These are phyloP conservation scores for Drosophila prolongata DNA, from an alignment of 2,888 invertebrate genomes.

Conservation along the genomic window DNA sequence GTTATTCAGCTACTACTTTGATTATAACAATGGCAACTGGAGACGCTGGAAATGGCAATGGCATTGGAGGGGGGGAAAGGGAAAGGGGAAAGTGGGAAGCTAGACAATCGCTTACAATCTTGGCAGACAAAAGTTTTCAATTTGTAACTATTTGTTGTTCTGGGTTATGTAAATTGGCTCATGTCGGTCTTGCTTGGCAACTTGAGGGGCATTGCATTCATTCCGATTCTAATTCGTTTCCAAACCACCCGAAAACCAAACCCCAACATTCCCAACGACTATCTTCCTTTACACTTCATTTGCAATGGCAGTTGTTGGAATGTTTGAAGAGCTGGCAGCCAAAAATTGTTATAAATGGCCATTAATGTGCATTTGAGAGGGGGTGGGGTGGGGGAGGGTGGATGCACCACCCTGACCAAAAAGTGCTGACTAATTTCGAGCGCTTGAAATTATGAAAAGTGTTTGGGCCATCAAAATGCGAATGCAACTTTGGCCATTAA, in stretches of 20 bases:
- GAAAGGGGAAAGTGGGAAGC: constrained; percentile 3
- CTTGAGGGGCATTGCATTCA: constrained; percentile 65
- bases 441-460: constrained; percentile 60
- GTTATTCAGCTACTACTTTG: constrained; percentile 72
- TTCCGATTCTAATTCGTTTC: constrained; percentile 24
- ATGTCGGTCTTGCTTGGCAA: constrained; percentile 52
- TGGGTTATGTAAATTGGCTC: constrained; percentile 77
- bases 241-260: not conserved
- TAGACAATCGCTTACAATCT: constrained; percentile 78
- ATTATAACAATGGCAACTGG: constrained; percentile 70
- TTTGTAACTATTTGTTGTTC: constrained; percentile 79
- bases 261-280: constrained; percentile 18
- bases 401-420: constrained; percentile 15
- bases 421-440: constrained; percentile 65
- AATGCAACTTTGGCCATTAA: constrained; percentile 73
- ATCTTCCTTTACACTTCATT: constrained; percentile 74
- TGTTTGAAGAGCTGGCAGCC: constrained; percentile 49
- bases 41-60: not conserved
- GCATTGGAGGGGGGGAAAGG: constrained; percentile 33
- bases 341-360: constrained; percentile 64
- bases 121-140: constrained; percentile 76
- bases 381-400: not conserved
- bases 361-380: constrained; percentile 60
- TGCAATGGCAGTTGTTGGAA: constrained; percentile 60
- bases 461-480: constrained; percentile 57